phyloP scores from a whole-genome alignment of 2,888 invertebrate species.

The Acanthosoma haemorrhoidale region DNA sequence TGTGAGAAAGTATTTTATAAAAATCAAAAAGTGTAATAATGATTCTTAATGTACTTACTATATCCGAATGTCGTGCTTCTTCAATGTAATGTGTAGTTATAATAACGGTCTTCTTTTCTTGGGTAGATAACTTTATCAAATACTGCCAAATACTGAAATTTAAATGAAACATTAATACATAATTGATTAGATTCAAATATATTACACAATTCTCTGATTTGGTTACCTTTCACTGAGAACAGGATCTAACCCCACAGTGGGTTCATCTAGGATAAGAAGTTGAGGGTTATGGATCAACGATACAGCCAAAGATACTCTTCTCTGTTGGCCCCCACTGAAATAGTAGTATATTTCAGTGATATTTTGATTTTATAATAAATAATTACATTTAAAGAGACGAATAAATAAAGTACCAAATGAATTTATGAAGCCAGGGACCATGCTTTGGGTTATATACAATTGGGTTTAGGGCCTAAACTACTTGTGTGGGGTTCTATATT shows the following conservation, averaged over 20 bases:
- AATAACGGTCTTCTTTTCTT: slow-evolving; percentile 41
- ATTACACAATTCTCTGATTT: not conserved
- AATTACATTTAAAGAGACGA: no score
- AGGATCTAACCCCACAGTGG: not conserved
- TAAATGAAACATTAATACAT: not conserved
- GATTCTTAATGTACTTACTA: not conserved
- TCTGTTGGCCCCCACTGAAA: slow-evolving; percentile 15
- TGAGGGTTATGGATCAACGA: slow-evolving; percentile 2
- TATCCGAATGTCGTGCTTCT: slow-evolving; percentile 38
- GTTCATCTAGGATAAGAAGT: not conserved
- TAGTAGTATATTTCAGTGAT: not conserved
- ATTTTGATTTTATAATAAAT: not conserved
- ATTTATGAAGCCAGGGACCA: no score
- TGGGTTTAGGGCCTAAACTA: no score
- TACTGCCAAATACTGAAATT: slow-evolving; percentile 41
- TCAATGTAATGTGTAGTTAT: slow-evolving; percentile 43
- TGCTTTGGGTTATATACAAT: no score
- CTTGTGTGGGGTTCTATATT: no score
- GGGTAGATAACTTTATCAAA: slow-evolving; percentile 37
- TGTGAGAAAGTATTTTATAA: not conserved
- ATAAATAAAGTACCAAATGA: no score
- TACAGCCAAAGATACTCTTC: not conserved
- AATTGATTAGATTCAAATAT: not conserved
- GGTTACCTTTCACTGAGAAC: not conserved
- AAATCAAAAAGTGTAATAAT: not conserved